A percentile compares a stretch with the other conserved stretches of the same genome.
These are phyloP conservation scores for Caenorhabditis auriculariae DNA, from an alignment of 2,888 invertebrate species.

Conservation along the genomic window DNA sequence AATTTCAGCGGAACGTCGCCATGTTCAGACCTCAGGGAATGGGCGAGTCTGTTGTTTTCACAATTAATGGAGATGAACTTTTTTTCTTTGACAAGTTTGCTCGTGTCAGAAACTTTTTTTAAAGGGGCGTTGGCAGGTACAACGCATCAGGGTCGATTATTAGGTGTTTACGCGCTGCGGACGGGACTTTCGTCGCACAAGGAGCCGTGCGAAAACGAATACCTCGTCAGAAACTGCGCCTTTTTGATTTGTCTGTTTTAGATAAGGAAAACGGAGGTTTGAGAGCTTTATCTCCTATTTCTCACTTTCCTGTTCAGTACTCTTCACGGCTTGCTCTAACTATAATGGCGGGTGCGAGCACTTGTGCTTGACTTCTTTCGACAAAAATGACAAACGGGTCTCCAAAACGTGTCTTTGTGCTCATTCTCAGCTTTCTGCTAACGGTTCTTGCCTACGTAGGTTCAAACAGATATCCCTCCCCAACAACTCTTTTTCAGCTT, in stretches of 20 bases:
- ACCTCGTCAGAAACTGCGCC: slow-evolving; percentile 11
- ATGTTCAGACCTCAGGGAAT: slow-evolving; percentile 21
- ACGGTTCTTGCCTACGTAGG: slow-evolving; percentile 71
- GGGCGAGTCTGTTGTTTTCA: slow-evolving; percentile 9
- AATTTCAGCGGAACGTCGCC: slow-evolving; percentile 15
- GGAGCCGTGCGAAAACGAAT: slow-evolving; percentile 6
- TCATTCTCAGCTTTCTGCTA: slow-evolving; percentile 74
- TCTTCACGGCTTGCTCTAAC: slow-evolving; percentile 61
- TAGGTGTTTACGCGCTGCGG: background rate
- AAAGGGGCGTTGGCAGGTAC: too few relatives aligned
- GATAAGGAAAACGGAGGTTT: background rate
- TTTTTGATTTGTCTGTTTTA: slow-evolving; percentile 6
- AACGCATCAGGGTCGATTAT: slow-evolving; percentile 21
- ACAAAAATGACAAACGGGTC: background rate
- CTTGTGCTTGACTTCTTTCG: slow-evolving; percentile 71
- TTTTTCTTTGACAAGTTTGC: slow-evolving; percentile 24
- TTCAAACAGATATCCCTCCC: background rate
- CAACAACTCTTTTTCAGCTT: slow-evolving; percentile 68
- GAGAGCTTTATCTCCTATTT: too few relatives aligned
- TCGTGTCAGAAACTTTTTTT: too few relatives aligned
- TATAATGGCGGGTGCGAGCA: slow-evolving; percentile 72
- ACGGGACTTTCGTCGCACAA: slow-evolving; percentile 2
- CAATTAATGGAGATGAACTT: slow-evolving; percentile 16
- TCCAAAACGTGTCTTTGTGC: slow-evolving; percentile 74
- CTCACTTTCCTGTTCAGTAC: too few relatives aligned